Conservation (phyloP, 2,113 vertebrate genomes). For the Hydrochoerus hydrochaeris region DNA sequence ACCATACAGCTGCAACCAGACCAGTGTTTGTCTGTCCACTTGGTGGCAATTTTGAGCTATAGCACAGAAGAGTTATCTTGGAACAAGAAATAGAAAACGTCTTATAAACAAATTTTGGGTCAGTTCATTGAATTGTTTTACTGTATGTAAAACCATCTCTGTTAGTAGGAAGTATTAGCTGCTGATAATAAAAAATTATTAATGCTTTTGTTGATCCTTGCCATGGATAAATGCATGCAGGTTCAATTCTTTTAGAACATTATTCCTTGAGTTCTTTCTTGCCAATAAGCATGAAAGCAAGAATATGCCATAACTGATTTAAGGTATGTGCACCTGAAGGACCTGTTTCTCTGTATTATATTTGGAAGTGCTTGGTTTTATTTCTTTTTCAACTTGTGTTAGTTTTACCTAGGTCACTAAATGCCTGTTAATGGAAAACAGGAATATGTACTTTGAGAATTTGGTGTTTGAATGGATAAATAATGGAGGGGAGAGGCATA, state of each 20-base stretch:
- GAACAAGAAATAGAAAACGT: conserved; percentile 66
- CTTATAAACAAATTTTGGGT: conserved; percentile 72
- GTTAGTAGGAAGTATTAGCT: conserved; percentile 62
- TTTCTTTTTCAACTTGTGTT: neutral
- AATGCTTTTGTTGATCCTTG: conserved; percentile 60
- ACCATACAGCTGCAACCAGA: conserved; percentile 64
- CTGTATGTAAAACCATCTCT: conserved; percentile 41
- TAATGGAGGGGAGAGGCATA: neutral
- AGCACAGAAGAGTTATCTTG: conserved; percentile 57
- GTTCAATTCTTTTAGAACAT: conserved; percentile 66
- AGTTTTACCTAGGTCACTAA: neutral
- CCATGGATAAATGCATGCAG: conserved; percentile 39
- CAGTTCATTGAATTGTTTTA: conserved; percentile 68
- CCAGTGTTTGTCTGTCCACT: conserved; percentile 81
- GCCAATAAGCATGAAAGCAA: conserved; percentile 22
- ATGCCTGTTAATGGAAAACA: neutral
- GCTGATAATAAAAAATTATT: conserved; percentile 65
- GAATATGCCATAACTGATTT: conserved; percentile 22
- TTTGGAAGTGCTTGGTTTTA: neutral
- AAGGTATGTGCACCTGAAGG: neutral
- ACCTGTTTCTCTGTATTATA: neutral
- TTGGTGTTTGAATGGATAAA: neutral
- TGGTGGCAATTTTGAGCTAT: conserved; percentile 88
- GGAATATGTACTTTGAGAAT: neutral
- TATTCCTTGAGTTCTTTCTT: conserved; percentile 50